A percentile compares a stretch with the other conserved stretches of the same genome.
These are phyloP conservation scores for Volucella inflata DNA, from an alignment of 2,888 invertebrate species.

Conservation along the genomic window DNA sequence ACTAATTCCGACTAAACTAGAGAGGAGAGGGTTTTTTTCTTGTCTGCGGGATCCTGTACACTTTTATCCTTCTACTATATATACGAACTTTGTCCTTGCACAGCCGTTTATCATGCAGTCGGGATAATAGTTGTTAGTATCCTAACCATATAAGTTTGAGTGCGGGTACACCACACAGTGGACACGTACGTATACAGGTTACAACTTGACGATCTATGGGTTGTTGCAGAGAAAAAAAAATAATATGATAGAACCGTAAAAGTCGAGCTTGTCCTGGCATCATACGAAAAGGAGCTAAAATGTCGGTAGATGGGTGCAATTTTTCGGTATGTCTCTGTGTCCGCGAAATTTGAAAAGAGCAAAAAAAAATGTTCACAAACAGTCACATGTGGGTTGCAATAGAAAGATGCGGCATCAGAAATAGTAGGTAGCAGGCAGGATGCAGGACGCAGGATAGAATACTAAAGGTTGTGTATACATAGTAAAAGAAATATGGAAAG, in stretches of 20 bases:
- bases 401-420: not conserved
- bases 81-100: slow-evolving; percentile 69
- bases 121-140: slow-evolving; percentile 75
- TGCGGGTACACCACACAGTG: slow-evolving; percentile 74
- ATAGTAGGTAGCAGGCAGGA: not conserved
- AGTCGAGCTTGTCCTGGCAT: slow-evolving; percentile 29
- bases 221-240: slow-evolving; percentile 7
- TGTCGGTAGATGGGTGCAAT: slow-evolving; percentile 42
- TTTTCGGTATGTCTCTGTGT: slow-evolving; percentile 46
- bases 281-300: slow-evolving; percentile 50
- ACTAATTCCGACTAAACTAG: too few relatives aligned
- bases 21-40: not conserved
- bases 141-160: slow-evolving; percentile 75
- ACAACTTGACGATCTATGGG: slow-evolving; percentile 68
- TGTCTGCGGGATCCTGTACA: slow-evolving; percentile 26
- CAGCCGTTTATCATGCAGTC: slow-evolving; percentile 74
- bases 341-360: slow-evolving; percentile 35
- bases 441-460: slow-evolving; percentile 13
- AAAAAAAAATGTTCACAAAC: slow-evolving; percentile 28
- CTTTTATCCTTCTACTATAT: slow-evolving; percentile 58
- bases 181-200: slow-evolving; percentile 72
- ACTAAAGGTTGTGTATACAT: slow-evolving; percentile 39
- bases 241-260: not conserved
- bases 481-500: slow-evolving; percentile 22
- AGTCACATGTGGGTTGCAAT: slow-evolving; percentile 27